Base-by-base conservation (phyloP, 2,888 invertebrate species). In the Anagyrus pseudococci region DNA sequence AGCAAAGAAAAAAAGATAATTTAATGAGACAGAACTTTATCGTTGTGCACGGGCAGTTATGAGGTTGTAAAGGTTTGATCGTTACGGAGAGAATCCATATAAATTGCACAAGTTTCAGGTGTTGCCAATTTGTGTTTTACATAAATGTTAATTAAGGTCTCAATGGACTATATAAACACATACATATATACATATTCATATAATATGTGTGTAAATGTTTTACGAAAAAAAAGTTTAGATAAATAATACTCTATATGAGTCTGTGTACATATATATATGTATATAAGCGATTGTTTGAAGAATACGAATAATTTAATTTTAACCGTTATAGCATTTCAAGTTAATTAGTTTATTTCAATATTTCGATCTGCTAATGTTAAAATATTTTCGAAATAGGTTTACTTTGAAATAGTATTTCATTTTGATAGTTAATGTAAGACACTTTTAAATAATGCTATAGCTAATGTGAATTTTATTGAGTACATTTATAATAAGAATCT, bases 141-240 rank as follows among this genome's bases (percentile, higher is more conserved):
- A 66, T 67, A 61, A 64, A 64, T 67, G 64, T 67, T 64, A 64
- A 64, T 67, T 63, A 63, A 66, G 54, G 41, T 66, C 46, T 57
- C 55, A 60, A 49, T 61, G 61, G 54, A 62, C 22, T 58, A 58
- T 54, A 15, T n/a, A n/a, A n/a, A n/a, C n/a, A n/a, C n/a, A n/a
- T n/a, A n/a, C n/a, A n/a, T n/a, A n/a, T n/a, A n/a, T n/a, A n/a
- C n/a, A n/a, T n/a, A n/a, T n/a, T n/a, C n/a, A n/a, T 61, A 64
- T 67, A 64, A 55, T 67, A 64, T 64, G 64, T 64, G 61, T 67
- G 58, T 67, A 63, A 33, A 50, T 61, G 64, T 64, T 64, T 61
- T 53, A 64, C 43, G 53, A 66, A 50, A 60, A 57, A 62, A 60
- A 58, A 62, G 29, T 57, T 61, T 66, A 62, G 53, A 49, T 61